Conservation (phyloP, 2,888 invertebrate genomes). For the Dinocampus coccinellae region DNA sequence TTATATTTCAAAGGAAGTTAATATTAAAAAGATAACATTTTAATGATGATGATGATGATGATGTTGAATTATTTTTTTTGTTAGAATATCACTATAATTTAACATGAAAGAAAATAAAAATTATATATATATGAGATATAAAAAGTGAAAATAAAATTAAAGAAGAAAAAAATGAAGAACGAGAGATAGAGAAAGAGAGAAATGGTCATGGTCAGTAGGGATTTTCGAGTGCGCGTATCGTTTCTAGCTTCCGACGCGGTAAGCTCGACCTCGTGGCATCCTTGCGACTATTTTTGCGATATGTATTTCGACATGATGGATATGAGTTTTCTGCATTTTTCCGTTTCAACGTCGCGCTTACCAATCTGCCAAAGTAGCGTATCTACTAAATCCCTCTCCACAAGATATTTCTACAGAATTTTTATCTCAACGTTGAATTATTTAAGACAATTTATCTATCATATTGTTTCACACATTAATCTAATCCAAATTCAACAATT, state of each 20-base stretch:
- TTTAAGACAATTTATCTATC: slow-evolving; percentile 58
- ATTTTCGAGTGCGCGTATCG: not conserved
- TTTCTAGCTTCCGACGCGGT: slow-evolving; percentile 40
- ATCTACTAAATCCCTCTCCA: not conserved
- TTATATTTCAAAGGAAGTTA: not conserved
- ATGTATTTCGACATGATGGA: slow-evolving; percentile 65
- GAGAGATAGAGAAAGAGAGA: not conserved
- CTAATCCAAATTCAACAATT: not conserved
- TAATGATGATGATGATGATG: not conserved
- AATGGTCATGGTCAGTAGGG: slow-evolving; percentile 30
- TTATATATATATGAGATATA: not conserved
- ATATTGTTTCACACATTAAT: slow-evolving; percentile 42
- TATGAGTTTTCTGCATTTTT: slow-evolving; percentile 65
- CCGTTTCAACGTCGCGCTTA: slow-evolving; percentile 41
- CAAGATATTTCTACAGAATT: slow-evolving; percentile 38
- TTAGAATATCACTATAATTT: not conserved
- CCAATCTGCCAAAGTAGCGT: slow-evolving; percentile 11
- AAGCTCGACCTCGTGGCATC: slow-evolving; percentile 59
- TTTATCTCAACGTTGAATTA: slow-evolving; percentile 49
- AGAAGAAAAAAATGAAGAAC: not conserved
- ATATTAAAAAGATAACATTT: not conserved
- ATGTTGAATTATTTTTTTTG: too few relatives aligned
- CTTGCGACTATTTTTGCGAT: slow-evolving; percentile 65
- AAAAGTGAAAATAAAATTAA: not conserved
- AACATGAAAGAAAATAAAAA: not conserved